Conservation (phyloP, 2,888 invertebrate species). For the Tetheella fluctuosa region DNA sequence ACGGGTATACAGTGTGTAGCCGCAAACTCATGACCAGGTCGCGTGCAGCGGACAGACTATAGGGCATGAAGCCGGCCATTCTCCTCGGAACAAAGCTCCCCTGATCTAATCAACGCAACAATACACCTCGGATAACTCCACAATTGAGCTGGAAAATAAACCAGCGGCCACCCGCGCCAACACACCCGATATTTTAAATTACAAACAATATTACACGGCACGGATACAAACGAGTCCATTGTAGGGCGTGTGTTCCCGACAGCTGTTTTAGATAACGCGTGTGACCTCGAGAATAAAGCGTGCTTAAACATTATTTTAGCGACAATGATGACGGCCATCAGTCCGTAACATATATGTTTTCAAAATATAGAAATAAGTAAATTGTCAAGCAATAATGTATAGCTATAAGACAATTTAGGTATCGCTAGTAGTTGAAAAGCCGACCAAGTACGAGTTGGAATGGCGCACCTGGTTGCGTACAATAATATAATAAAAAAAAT, state of each 20-base stretch:
- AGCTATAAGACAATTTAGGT: too few relatives aligned
- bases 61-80: constrained; percentile 62
- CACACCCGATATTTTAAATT: constrained; percentile 78
- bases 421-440: too few relatives aligned
- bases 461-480: too few relatives aligned
- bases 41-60: constrained; percentile 65
- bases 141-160: constrained; percentile 74
- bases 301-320: constrained; percentile 50
- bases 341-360: too few relatives aligned
- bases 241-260: constrained; percentile 73
- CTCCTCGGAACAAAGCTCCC: constrained; percentile 72
- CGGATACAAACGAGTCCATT: constrained; percentile 76
- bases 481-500: too few relatives aligned
- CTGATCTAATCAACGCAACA: constrained; percentile 82
- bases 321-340: neutral
- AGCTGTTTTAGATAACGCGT: constrained; percentile 79
- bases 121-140: constrained; percentile 73
- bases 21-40: constrained; percentile 55
- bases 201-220: constrained; percentile 77
- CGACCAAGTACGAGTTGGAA: too few relatives aligned
- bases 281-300: constrained; percentile 77
- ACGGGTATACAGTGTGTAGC: constrained; percentile 47
- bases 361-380: neutral
- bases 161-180: constrained; percentile 55
- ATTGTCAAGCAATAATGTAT: too few relatives aligned